These are phyloP conservation scores for Dromiciops gliroides DNA, from an alignment of 2,113 vertebrate species.

Conservation along the genomic window DNA sequence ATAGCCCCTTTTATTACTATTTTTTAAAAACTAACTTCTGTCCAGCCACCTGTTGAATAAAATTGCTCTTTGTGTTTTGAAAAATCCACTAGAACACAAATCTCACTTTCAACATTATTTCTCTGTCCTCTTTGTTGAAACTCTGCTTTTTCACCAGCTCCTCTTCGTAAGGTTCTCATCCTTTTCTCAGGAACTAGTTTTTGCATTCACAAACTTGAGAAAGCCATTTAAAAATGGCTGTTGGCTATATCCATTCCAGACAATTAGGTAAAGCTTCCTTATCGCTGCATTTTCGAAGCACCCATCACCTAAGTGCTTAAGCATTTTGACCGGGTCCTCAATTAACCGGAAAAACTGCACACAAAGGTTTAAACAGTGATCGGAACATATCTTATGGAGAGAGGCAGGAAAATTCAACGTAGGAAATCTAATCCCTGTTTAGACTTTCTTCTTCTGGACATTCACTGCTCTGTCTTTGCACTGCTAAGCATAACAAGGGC, in stretches of 20 bases:
- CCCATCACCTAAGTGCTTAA: constrained; percentile 8
- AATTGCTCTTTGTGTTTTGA: not conserved
- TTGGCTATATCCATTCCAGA: constrained; percentile 1
- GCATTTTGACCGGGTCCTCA: constrained; percentile 19
- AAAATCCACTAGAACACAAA: constrained; percentile 20
- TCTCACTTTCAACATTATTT: constrained; percentile 15
- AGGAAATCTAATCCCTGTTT: constrained; percentile 9
- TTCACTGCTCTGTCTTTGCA: constrained; percentile 1
- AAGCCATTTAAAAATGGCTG: constrained; percentile 38
- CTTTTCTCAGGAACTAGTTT: constrained; percentile 1
- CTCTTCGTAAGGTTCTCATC: not conserved
- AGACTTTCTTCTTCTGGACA: not conserved
- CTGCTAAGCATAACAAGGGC: constrained; percentile 4
- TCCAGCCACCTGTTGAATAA: constrained; percentile 40
- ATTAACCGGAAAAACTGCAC: constrained; percentile 36
- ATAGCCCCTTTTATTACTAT: not conserved
- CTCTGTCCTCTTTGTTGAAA: constrained; percentile 16
- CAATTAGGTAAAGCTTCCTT: constrained; percentile 39
- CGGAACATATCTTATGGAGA: constrained; percentile 31
- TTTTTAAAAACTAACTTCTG: not conserved
- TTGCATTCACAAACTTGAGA: constrained; percentile 25
- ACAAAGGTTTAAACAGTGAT: constrained; percentile 28
- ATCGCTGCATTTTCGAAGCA: constrained; percentile 26
- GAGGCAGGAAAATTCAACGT: constrained; percentile 11
- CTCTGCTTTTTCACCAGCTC: not conserved